Evolutionary conservation across 2,113 vertebrate genomes (phyloP).

Genomic region (Symphodus melops): DNA sequence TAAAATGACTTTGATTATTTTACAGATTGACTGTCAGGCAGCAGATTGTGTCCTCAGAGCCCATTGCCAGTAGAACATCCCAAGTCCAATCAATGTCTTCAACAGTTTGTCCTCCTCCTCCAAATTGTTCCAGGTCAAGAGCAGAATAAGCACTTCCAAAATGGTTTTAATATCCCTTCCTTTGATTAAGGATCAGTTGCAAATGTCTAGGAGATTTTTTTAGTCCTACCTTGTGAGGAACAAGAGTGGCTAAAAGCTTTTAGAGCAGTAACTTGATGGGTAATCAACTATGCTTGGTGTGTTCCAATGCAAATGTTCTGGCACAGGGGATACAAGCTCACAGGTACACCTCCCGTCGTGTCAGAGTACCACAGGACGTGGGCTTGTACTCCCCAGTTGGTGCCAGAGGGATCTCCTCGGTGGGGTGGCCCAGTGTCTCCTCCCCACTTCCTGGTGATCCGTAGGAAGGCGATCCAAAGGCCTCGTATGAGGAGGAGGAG

Average conservation of each 20-base stretch:
- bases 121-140: constrained; percentile 51
- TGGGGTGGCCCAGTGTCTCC: constrained; percentile 81
- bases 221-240: constrained; percentile 47
- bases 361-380: constrained; percentile 95
- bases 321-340: constrained; percentile 78
- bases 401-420: constrained; percentile 97
- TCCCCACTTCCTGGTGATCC: constrained; percentile 88
- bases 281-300: constrained; percentile 51
- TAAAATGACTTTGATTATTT: constrained; percentile 90
- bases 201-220: constrained; percentile 71
- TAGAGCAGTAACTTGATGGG: constrained; percentile 54
- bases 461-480: constrained; percentile 92
- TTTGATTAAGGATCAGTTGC: constrained; percentile 45
- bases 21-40: constrained; percentile 91
- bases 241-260: constrained; percentile 58
- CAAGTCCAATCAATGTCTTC: constrained; percentile 89
- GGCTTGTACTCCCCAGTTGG: constrained; percentile 98
- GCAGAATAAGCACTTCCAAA: constrained; percentile 63
- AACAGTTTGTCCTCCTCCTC: constrained; percentile 76
- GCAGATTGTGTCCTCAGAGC: constrained; percentile 84
- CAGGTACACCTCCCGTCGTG: constrained; percentile 99
- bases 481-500: constrained; percentile 93
- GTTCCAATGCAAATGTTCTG: constrained; percentile 27
- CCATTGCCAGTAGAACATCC: constrained; percentile 88
- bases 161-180: constrained; percentile 59